Conservation (phyloP, 2,888 invertebrate genomes). For the Cartodere bifasciata region DNA sequence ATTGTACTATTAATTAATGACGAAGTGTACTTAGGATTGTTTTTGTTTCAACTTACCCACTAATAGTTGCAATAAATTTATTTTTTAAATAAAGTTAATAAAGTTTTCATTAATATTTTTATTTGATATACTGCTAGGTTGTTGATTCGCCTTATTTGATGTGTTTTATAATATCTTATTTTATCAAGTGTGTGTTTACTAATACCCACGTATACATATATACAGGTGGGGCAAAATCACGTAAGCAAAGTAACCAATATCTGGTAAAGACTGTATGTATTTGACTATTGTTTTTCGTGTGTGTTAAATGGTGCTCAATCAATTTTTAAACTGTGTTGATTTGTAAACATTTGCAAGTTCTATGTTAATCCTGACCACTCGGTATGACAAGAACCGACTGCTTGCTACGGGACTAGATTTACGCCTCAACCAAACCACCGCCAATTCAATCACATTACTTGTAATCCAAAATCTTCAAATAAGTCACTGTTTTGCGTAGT, state of each 20-base stretch:
- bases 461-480: no score
- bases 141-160: conserved; percentile 31
- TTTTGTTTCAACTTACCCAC: conserved; percentile 27
- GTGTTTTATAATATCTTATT: conserved; percentile 25
- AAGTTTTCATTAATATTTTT: conserved; percentile 21
- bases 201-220: conserved; percentile 38
- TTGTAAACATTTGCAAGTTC: conserved; percentile 36
- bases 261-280: conserved; percentile 39
- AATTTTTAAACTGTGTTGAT: conserved; percentile 36
- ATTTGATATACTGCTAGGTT: conserved; percentile 31
- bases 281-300: conserved; percentile 37
- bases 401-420: conserved; percentile 26
- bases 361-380: conserved; percentile 34
- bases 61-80: conserved; percentile 27
- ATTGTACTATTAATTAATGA: conserved; percentile 17
- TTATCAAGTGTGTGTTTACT: conserved; percentile 34
- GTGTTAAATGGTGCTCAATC: conserved; percentile 38
- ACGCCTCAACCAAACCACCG: background rate
- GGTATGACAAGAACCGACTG: conserved; percentile 32
- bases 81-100: conserved; percentile 29
- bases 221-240: conserved; percentile 40
- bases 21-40: conserved; percentile 32
- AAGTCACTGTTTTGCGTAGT: no score
- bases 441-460: no score
- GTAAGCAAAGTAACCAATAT: conserved; percentile 38